Conservation (phyloP, 2,113 vertebrate species). For the cat (Felis catus) region F.catus_Fca126_mat1.0 CM031421.1:16661501-16662000, state of each 20-base stretch:
- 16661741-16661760: constrained; percentile 80
- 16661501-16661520: constrained; percentile 83
- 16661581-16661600: background rate
- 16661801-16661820: background rate
- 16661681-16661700: constrained; percentile 84
- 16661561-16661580: background rate
- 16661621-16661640: background rate
- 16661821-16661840: background rate
- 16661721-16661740: constrained; percentile 81
- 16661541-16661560: constrained; percentile 77
- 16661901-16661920: constrained; percentile 85
- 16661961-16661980: constrained; percentile 81
- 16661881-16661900: constrained; percentile 84
- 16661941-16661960: constrained; percentile 87
- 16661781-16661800: background rate
- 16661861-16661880: background rate
- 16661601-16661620: background rate
- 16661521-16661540: constrained; percentile 92
- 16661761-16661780: background rate
- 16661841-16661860: background rate
- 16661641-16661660: constrained; percentile 42
- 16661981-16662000: constrained; percentile 82
- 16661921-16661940: constrained; percentile 84
- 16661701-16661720: constrained; percentile 78
- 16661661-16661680: constrained; percentile 80